These are phyloP conservation scores for Diplazon laetatorius DNA, from an alignment of 2,888 invertebrate genomes.

Conservation along the genomic window DNA sequence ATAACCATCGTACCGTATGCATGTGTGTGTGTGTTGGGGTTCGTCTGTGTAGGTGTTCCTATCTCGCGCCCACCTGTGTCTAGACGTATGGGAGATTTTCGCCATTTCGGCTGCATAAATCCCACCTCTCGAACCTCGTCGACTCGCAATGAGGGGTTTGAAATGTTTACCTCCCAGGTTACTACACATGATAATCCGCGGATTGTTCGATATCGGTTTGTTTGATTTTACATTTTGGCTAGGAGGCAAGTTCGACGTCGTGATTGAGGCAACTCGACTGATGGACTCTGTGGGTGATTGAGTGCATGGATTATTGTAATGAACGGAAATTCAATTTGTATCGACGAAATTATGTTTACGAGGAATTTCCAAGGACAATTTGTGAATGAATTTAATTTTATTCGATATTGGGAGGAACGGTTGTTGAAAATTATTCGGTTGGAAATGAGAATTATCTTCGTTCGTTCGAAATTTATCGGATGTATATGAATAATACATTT, in stretches of 20 bases:
- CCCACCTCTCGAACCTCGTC: conserved; percentile 10
- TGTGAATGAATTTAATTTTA: too few relatives aligned
- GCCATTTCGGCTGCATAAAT: conserved; percentile 39
- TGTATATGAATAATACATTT: neutral
- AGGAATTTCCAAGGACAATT: too few relatives aligned
- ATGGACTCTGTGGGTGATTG: neutral
- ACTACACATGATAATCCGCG: neutral
- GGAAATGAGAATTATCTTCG: too few relatives aligned
- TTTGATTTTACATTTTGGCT: neutral
- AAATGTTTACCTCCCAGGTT: conserved; percentile 28
- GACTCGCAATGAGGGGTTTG: conserved; percentile 12
- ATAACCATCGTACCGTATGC: neutral
- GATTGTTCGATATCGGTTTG: neutral
- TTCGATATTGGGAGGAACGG: too few relatives aligned
- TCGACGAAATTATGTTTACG: too few relatives aligned
- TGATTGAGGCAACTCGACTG: neutral
- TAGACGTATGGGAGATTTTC: conserved; percentile 8
- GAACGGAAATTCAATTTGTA: too few relatives aligned
- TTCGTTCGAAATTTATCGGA: too few relatives aligned
- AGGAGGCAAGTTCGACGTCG: neutral
- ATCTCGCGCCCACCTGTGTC: neutral
- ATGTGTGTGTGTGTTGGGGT: conserved; percentile 31
- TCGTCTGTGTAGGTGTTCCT: neutral
- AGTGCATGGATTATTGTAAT: neutral
- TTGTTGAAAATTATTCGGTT: too few relatives aligned